Evolutionary conservation across 2,113 vertebrate species (phyloP).

Genomic region (Sardina pilchardus): DNA sequence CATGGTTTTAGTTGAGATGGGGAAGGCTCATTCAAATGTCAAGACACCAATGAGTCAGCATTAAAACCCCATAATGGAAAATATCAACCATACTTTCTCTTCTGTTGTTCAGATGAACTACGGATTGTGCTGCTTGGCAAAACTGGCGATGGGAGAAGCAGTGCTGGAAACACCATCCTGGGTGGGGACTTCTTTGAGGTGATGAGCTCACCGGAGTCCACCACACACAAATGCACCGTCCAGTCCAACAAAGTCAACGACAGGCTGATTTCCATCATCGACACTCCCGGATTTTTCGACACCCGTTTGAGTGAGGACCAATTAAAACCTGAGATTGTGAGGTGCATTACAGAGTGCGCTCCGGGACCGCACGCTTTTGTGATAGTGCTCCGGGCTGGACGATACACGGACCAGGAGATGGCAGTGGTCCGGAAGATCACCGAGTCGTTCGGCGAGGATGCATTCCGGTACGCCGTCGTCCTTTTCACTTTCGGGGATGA

Average conservation of each 20-base stretch:
- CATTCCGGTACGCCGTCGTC: neutral
- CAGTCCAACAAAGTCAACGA: neutral
- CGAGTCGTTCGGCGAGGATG: neutral
- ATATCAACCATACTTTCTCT: neutral
- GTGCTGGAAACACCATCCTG: conserved; percentile 9
- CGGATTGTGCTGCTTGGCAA: conserved; percentile 20
- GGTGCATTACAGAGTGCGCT: conserved; percentile 13
- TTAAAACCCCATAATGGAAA: too few relatives aligned
- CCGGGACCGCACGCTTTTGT: conserved; percentile 19
- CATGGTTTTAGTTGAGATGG: too few relatives aligned
- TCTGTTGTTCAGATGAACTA: neutral
- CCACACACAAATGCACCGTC: conserved; percentile 4
- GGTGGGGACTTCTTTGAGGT: neutral
- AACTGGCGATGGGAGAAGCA: conserved; percentile 21
- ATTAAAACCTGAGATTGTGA: neutral
- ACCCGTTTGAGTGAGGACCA: neutral
- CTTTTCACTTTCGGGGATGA: neutral
- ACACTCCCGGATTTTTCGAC: conserved; percentile 30
- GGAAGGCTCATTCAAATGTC: too few relatives aligned
- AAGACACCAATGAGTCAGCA: too few relatives aligned
- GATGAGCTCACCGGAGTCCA: neutral
- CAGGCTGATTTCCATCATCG: neutral
- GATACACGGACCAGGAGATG: conserved; percentile 9
- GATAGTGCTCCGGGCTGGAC: conserved; percentile 3
- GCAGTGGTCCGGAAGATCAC: neutral